A percentile compares a stretch with the other conserved stretches of the same genome.
Evolutionary conservation across 2,113 vertebrate species (phyloP).

Genomic region (Uria lomvia): DNA sequence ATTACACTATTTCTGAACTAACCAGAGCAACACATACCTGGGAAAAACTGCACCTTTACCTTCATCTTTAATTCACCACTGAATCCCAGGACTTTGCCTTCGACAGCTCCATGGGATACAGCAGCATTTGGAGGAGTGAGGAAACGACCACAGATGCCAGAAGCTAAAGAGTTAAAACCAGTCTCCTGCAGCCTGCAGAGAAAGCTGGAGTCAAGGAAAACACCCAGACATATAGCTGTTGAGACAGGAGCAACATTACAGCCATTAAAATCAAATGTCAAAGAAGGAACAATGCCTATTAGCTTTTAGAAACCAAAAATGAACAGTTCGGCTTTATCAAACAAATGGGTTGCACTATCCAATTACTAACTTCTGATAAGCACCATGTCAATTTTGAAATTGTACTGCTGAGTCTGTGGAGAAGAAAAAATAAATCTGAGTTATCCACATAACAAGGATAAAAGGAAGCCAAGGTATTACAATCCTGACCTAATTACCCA

Average conservation of each 20-base stretch:
- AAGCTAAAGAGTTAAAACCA: conserved; percentile 55
- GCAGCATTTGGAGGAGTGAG: not conserved
- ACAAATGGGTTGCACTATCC: conserved; percentile 60
- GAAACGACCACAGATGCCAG: not conserved
- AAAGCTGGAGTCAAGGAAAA: conserved; percentile 33
- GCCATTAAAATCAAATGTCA: conserved; percentile 73
- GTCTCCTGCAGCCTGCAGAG: not conserved
- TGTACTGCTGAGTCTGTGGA: not conserved
- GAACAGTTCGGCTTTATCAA: conserved; percentile 62
- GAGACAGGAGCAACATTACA: conserved; percentile 67
- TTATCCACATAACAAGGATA: conserved; percentile 48
- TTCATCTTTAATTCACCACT: not conserved
- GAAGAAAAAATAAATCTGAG: conserved; percentile 42
- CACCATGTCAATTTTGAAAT: conserved; percentile 56
- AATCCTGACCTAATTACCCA: conserved; percentile 49
- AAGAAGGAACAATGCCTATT: conserved; percentile 58
- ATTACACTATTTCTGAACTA: not conserved
- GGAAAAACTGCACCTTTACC: not conserved
- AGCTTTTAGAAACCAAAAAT: conserved; percentile 59
- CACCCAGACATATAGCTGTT: conserved; percentile 43
- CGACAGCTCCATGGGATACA: not conserved
- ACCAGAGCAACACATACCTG: not conserved
- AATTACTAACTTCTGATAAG: conserved; percentile 69
- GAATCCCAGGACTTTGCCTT: not conserved
- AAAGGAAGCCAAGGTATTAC: conserved; percentile 36